Base-by-base conservation (phyloP, 2,113 vertebrate species). In the Toxotes chatareus region DNA sequence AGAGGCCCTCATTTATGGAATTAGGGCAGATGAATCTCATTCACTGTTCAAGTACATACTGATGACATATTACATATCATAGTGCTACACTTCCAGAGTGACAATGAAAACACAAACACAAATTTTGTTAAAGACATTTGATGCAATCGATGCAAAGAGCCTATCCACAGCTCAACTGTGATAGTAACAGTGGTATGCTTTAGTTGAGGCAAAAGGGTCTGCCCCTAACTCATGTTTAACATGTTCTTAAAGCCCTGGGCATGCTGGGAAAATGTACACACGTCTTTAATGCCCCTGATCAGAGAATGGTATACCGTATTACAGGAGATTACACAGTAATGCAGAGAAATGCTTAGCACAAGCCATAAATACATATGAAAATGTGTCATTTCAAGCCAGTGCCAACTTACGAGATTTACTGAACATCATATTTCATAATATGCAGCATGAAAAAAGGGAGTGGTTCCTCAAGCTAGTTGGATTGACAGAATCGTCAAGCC, bases 1-100 rank as follows among this genome's bases (percentile, higher is more conserved):
- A 81, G 80, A 86, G 76, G 76, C 78, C 81, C 86, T 92, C 62
- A 79, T 92, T 87, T 89, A 88, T 80, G 66, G 77, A 94, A 93
- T 62, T 86, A 78, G 91, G 86, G 49, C 87, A 66, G 61, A 81
- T 74, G 82, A 92, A 83, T 81, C 75, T 74, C 42, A 73, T 80
- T 85, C 59, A 32, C 38, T 19, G 60, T 36, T 69, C 17, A 73
- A 68, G 46, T n/a, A 57, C 36, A 79, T 34, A n/a, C 4, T 49
- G 69, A 79, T 68, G 38, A 65, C 49, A 53, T 11, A 27, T 46
- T 53, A 62, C 56, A 61, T 7, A 73, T n/a, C 31, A 49, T 40
- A 23, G 13, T 46, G 42, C 51, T 82, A 23, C 4, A 74, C 51
- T 73, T 73, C 12, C 21, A 19, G 31, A 7, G 53, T 17, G 27